These are phyloP conservation scores for Andricus grossulariae DNA, from an alignment of 1,140 invertebrate genomes.

Conservation along the genomic window DNA sequence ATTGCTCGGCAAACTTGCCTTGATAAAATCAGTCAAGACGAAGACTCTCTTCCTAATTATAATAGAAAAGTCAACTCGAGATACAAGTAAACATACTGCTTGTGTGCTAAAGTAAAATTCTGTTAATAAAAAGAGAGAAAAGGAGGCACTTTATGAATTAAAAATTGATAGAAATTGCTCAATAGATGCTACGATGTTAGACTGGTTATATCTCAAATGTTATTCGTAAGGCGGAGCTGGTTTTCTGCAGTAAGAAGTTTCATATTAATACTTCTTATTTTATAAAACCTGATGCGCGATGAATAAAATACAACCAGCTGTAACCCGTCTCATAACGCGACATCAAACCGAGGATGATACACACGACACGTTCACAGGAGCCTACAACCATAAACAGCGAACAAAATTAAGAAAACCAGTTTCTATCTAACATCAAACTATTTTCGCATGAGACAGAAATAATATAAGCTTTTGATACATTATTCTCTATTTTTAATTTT, in stretches of 20 bases:
- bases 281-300: slow-evolving; percentile 20
- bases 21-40: no score
- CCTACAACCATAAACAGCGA: slow-evolving; percentile 1
- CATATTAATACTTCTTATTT: slow-evolving; percentile 6
- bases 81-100: no score
- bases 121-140: neutral
- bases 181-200: neutral
- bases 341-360: neutral
- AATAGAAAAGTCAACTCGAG: no score
- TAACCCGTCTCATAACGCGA: slow-evolving; percentile 5
- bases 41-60: no score
- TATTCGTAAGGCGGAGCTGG: neutral
- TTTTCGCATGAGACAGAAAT: neutral
- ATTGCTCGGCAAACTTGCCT: neutral
- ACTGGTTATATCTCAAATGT: neutral
- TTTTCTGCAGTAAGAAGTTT: neutral
- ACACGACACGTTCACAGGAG: neutral
- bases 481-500: neutral
- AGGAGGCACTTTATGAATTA: neutral
- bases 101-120: no score
- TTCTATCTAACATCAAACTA: neutral
- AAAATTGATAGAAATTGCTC: neutral
- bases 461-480: neutral
- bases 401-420: slow-evolving; percentile 30
- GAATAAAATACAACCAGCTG: slow-evolving; percentile 16